phyloP scores from a whole-genome alignment of 2,888 invertebrate species.

The Mythimna lalbum region DNA sequence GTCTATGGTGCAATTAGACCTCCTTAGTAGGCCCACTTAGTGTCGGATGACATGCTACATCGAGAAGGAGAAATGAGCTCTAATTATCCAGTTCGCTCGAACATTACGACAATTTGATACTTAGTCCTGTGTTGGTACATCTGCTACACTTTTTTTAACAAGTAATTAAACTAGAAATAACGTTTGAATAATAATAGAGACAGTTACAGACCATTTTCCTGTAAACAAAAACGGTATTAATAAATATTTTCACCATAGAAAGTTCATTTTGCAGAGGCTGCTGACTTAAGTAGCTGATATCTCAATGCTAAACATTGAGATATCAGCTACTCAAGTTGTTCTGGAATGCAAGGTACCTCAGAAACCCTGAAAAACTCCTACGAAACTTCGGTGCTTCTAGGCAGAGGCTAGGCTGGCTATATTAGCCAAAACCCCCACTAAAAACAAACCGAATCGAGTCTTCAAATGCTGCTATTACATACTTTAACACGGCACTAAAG shows the following conservation, averaged over 20 bases:
- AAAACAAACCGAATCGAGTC: not conserved
- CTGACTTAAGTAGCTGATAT: too few species aligned
- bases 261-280: not conserved
- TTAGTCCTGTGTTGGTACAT: slow-evolving; percentile 24
- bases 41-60: slow-evolving; percentile 68
- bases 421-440: not conserved
- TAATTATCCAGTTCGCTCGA: slow-evolving; percentile 57
- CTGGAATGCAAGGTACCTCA: not conserved
- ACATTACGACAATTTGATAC: slow-evolving; percentile 45
- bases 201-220: not conserved
- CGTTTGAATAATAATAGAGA: not conserved
- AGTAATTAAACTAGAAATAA: not conserved
- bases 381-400: not conserved
- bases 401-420: not conserved
- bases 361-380: not conserved
- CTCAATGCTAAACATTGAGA: not conserved
- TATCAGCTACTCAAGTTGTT: not conserved
- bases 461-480: not conserved
- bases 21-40: slow-evolving; percentile 64
- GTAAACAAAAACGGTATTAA: not conserved
- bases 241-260: not conserved
- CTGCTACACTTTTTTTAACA: slow-evolving; percentile 27
- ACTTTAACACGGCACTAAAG: slow-evolving; percentile 15
- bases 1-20: slow-evolving; percentile 74
- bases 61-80: slow-evolving; percentile 59